Conservation (phyloP, 2,888 invertebrate species). For the Diarsia mendica region DNA sequence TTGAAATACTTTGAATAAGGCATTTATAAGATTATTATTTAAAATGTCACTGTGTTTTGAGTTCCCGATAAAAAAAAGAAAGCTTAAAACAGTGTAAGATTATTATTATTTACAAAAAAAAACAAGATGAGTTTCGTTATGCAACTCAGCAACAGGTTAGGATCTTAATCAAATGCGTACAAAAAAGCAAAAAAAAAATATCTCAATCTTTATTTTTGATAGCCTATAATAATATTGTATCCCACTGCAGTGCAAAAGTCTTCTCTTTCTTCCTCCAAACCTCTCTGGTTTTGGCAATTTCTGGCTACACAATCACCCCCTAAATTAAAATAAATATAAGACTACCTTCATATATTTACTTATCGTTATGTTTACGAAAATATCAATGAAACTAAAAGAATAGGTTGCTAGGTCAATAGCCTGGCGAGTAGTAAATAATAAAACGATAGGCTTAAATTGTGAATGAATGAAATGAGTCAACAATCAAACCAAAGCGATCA, state of each 20-base stretch:
- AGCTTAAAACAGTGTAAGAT: too few species aligned
- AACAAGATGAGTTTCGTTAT: background rate
- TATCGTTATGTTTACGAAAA: background rate
- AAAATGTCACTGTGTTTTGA: too few species aligned
- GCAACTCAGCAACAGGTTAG: background rate
- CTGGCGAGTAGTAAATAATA: conserved; percentile 40
- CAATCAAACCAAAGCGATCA: conserved; percentile 1
- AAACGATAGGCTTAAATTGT: conserved; percentile 40
- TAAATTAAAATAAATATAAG: background rate
- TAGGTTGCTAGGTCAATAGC: conserved; percentile 29
- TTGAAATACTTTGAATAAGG: background rate
- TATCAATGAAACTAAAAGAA: conserved; percentile 29
- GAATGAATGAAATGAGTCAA: conserved; percentile 43
- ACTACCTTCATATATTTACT: background rate
- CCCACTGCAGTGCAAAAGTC: too few species aligned
- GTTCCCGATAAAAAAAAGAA: too few species aligned
- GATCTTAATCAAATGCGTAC: background rate
- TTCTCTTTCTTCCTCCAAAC: too few species aligned
- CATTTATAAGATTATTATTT: background rate
- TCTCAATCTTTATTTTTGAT: too few species aligned
- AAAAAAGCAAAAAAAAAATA: background rate
- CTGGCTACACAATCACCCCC: too few species aligned
- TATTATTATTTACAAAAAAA: background rate
- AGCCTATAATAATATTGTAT: too few species aligned
- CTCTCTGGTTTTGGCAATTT: too few species aligned